Base-by-base conservation (phyloP, 2,888 invertebrate genomes). In the Catocala sponsa region DNA sequence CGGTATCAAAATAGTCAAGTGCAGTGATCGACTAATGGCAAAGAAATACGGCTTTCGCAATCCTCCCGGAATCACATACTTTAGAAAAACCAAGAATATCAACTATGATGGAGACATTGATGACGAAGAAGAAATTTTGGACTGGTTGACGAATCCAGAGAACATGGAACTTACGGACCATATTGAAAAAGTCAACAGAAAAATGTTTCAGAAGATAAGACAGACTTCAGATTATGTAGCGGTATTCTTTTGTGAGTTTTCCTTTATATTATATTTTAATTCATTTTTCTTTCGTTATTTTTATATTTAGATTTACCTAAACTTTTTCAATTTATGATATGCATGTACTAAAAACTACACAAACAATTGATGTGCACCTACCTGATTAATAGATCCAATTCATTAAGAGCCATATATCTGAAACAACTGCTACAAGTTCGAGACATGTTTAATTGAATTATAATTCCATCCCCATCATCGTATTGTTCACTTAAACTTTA, bases 121-220 rank as follows among this genome's bases (percentile, higher is more conserved):
- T 78, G 98, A 98, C 78, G 98, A 98, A 80, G 98, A 98, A 86
- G 98, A 98, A 90, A 95, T 98, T 60, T 94, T 98, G 38, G 98
- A 98, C 85, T 98, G 98, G 98, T 91, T 98, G 11, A 98, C 98
- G 0, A 97, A 98, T 87, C 98, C 98, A 0, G 97, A 98, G 80
- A 98, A 98, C 79, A 98, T 98, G 98, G 98, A 98, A 89, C 95
- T 98, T 65, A 98, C 97, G 5, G 98, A 98, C 89, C 97, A 98
- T 76, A 98, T 98, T 57, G 98, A 98, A 88, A 96, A 97, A 84
- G 98, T 98, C 11, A 98, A 98, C 86, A 95, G 96, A 60, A 98
- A 98, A 91, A 98, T 98, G 98, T 98, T 98, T 84, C 97, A 98
- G 68, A 98, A 98, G 90, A 97, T 98, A 79, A 95, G 98, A 49